Base-by-base conservation (phyloP, 2,888 invertebrate species). In the Eledona agricola region DNA sequence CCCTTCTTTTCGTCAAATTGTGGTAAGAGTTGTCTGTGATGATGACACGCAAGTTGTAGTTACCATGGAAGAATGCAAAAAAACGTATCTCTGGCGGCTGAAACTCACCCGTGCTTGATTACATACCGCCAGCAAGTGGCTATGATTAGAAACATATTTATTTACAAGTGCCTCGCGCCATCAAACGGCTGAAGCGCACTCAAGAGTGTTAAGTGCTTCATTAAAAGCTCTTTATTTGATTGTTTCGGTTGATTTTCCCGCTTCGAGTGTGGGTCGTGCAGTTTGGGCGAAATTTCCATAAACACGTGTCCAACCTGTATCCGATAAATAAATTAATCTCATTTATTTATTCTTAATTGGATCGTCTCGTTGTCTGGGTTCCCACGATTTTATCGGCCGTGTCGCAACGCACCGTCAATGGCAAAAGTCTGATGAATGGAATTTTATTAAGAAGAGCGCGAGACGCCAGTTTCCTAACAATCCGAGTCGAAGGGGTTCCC, bases 261-360 rank as follows among this genome's bases (percentile, higher is more conserved):
- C 16, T 26, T 4, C 3, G 5, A 9, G 42, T 31, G 42, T 42
- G 42, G 42, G 42, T 31, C 10, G 17, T 16, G 29, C 4, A 42
- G 29, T 42, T 42, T 42, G 20, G 42, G 4, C 22, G 29, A 12
- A 46, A 35, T 35, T 46, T 46, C 23, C 35, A 46, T 46, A 17
- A 46, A 35, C 46, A 46, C 10, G 17, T 46, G 46, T 46, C 26
- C 26, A 13, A 5, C 19, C 26, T 35, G 46, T 46, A 46, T 26
- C 25, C 16, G 34, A 34, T 46, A 34, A 46, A 32, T 46, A 34
- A 46, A 46, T 34, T 34, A 34, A 46, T 34, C 34, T 46, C 46
- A 16, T 23, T 26, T 38, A 23, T 46, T 46, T 46, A 35, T 46
- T 46, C 32, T 45, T 34, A 35, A 46, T 46, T 42, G 29, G 31